Conservation (phyloP, 1,140 invertebrate species). For the Saccostrea echinata region DNA sequence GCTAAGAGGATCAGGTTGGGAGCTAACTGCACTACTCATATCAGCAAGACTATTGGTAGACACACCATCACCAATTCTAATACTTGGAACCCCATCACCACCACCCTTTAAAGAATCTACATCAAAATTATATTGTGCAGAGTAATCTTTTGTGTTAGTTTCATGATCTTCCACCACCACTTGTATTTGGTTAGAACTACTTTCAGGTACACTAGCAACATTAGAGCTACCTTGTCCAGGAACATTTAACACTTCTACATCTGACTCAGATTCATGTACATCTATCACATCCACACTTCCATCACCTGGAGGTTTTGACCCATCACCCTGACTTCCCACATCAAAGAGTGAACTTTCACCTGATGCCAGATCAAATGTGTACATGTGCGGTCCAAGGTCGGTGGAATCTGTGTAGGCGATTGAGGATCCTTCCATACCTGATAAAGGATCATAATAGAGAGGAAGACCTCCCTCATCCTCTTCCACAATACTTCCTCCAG, state of each 20-base stretch:
- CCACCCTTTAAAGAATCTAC: slow-evolving; percentile 36
- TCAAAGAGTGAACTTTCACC: slow-evolving; percentile 28
- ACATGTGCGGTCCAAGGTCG: slow-evolving; percentile 36
- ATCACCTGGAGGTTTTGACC: slow-evolving; percentile 20
- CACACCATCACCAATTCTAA: slow-evolving; percentile 11
- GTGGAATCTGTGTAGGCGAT: slow-evolving; percentile 42
- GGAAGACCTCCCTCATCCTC: slow-evolving; percentile 30
- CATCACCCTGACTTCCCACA: slow-evolving; percentile 38
- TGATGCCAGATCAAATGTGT: slow-evolving; percentile 24
- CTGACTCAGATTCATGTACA: slow-evolving; percentile 39
- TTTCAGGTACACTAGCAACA: background rate
- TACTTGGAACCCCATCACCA: slow-evolving; percentile 39
- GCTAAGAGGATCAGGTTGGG: slow-evolving; percentile 25
- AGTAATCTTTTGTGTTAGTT: slow-evolving; percentile 10
- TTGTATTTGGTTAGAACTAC: slow-evolving; percentile 43
- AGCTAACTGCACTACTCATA: slow-evolving; percentile 12
- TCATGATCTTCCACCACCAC: slow-evolving; percentile 38
- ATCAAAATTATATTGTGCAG: slow-evolving; percentile 29
- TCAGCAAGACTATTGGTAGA: background rate
- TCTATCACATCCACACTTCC: slow-evolving; percentile 41
- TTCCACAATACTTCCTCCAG: slow-evolving; percentile 52
- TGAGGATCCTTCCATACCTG: slow-evolving; percentile 45
- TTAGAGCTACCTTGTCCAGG: slow-evolving; percentile 41
- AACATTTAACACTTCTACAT: slow-evolving; percentile 52
- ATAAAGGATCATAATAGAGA: slow-evolving; percentile 20